Percentiles rank a stretch among this genome's conserved stretches.
These are phyloP conservation scores for Xenentodon cancila DNA, from an alignment of 2,797 vertebrate species.

Conservation along the genomic window DNA sequence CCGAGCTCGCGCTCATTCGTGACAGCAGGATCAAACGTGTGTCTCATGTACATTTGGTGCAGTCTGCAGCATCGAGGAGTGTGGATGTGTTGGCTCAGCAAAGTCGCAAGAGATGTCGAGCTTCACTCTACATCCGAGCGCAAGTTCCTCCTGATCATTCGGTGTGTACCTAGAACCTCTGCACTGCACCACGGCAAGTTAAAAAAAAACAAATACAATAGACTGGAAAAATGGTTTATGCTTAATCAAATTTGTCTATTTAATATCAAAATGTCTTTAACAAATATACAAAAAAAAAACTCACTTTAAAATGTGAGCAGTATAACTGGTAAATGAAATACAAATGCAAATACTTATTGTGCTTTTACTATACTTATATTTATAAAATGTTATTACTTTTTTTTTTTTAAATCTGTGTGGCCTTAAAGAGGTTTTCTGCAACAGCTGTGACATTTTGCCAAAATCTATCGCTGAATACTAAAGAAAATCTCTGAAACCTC, in stretches of 20 bases:
- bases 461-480: not conserved
- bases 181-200: not conserved
- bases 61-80: constrained; percentile 14
- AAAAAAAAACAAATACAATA: not conserved
- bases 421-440: constrained; percentile 9
- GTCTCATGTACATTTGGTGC: not conserved
- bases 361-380: too few relatives aligned
- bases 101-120: constrained; percentile 25
- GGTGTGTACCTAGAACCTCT: constrained; percentile 1
- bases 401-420: too few relatives aligned
- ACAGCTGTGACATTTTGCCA: constrained; percentile 12
- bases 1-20: constrained; percentile 1
- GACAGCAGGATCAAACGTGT: not conserved
- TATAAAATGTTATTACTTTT: too few relatives aligned
- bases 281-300: constrained; percentile 13
- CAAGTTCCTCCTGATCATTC: constrained; percentile 11
- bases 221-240: not conserved
- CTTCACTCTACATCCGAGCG: constrained; percentile 18
- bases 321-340: constrained; percentile 6
- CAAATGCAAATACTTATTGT: too few relatives aligned
- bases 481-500: not conserved
- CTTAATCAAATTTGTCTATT: constrained; percentile 10
- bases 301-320: constrained; percentile 12
- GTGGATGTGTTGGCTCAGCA: constrained; percentile 26
- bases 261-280: constrained; percentile 47